Evolutionary conservation across 2,797 vertebrate species (phyloP).

Genomic region (Danio choprae): DNA sequence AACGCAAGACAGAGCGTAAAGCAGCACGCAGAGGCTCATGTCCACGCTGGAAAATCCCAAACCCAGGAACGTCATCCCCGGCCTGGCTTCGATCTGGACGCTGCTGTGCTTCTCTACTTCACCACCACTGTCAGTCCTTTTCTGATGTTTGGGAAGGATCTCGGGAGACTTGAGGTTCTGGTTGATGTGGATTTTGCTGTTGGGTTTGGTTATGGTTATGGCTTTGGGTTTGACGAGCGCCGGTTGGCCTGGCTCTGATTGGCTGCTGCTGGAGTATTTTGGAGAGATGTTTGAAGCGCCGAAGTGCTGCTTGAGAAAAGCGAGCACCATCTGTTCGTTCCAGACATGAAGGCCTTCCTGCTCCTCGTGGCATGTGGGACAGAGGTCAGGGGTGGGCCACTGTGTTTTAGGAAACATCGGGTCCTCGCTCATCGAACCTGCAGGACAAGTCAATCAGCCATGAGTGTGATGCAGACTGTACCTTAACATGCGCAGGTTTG

Average conservation of each 20-base stretch:
- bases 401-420: conserved; percentile 89
- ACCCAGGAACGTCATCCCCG: conserved; percentile 78
- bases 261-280: conserved; percentile 64
- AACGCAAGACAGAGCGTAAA: conserved; percentile 88
- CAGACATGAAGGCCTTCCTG: conserved; percentile 84
- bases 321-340: conserved; percentile 82
- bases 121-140: conserved; percentile 2
- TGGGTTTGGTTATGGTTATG: conserved; percentile 32
- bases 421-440: conserved; percentile 91
- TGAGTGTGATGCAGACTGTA: background rate
- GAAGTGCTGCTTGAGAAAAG: conserved; percentile 88
- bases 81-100: conserved; percentile 56
- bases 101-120: accelerated
- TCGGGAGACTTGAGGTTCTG: conserved; percentile 40
- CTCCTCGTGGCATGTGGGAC: conserved; percentile 89
- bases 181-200: conserved; percentile 6
- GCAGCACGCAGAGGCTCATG: conserved; percentile 93
- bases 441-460: background rate
- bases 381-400: conserved; percentile 90
- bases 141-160: conserved; percentile 43
- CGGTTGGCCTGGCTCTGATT: conserved; percentile 39
- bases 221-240: conserved; percentile 20
- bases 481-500: no score
- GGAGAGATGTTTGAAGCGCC: conserved; percentile 77
- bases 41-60: conserved; percentile 91